Conservation (phyloP, 2,888 invertebrate species). For the Cerceris ruficornis region DNA sequence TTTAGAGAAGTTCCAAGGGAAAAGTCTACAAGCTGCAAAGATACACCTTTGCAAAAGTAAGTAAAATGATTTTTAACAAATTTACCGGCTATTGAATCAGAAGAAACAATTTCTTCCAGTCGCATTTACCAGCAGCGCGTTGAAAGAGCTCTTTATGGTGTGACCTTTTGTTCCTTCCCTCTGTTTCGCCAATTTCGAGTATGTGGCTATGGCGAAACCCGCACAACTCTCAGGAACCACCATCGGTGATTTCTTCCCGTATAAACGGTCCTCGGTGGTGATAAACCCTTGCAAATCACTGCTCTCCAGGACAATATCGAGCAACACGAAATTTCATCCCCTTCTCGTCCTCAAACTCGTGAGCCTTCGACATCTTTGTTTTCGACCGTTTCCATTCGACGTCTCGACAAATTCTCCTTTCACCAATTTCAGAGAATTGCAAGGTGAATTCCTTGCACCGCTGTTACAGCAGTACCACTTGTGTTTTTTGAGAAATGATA, state of each 20-base stretch:
- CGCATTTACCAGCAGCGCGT: no score
- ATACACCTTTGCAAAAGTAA: no score
- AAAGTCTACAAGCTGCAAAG: no score
- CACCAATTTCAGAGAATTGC: slow-evolving; percentile 8
- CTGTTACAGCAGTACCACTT: no score
- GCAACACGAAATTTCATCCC: not conserved
- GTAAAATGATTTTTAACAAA: no score
- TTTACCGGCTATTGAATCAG: no score
- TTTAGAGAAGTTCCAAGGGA: no score
- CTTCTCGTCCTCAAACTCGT: no score
- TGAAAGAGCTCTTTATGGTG: no score
- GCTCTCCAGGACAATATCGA: slow-evolving; percentile 22
- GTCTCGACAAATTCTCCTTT: not conserved
- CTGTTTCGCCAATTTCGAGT: slow-evolving; percentile 18
- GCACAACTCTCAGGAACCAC: slow-evolving; percentile 12
- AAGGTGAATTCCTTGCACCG: not conserved
- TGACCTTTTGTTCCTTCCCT: not conserved
- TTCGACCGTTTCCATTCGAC: not conserved
- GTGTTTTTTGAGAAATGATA: no score
- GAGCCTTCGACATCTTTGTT: slow-evolving; percentile 4
- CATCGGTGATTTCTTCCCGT: slow-evolving; percentile 36
- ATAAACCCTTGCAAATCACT: slow-evolving; percentile 75
- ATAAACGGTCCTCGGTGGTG: slow-evolving; percentile 63
- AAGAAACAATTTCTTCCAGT: no score
- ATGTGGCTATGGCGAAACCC: slow-evolving; percentile 17